A percentile compares a stretch with the other conserved stretches of the same genome.
Conservation (phyloP, 2,113 vertebrate species). For the Antechinus stuartii region DNA sequence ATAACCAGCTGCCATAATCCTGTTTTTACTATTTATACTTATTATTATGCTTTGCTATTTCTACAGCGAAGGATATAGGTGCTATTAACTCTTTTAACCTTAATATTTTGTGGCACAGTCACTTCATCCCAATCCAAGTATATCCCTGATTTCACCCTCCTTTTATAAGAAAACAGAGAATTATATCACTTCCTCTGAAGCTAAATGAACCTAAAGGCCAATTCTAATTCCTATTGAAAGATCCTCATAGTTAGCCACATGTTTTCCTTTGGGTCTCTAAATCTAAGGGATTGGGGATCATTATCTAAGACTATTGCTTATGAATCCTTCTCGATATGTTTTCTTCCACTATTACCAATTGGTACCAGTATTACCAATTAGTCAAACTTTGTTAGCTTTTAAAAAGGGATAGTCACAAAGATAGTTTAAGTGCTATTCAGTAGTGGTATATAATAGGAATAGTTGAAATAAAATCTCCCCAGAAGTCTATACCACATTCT, state of each 20-base stretch:
- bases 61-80: neutral
- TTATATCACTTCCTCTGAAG: neutral
- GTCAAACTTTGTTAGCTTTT: neutral
- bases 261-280: neutral
- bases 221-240: neutral
- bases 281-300: too few relatives aligned
- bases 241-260: neutral
- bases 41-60: neutral
- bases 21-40: neutral
- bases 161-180: neutral
- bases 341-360: neutral
- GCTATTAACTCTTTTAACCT: neutral
- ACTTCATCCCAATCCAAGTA: neutral
- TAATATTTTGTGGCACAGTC: neutral
- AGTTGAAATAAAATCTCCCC: neutral
- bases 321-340: neutral
- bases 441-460: neutral
- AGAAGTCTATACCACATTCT: neutral
- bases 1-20: too few relatives aligned
- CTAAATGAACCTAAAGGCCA: neutral
- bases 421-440: neutral
- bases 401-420: neutral
- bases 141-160: neutral
- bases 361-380: neutral
- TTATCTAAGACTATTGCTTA: too few relatives aligned